These are phyloP conservation scores for Prolemur simus DNA, from an alignment of 2,113 vertebrate species.

Conservation along the genomic window DNA sequence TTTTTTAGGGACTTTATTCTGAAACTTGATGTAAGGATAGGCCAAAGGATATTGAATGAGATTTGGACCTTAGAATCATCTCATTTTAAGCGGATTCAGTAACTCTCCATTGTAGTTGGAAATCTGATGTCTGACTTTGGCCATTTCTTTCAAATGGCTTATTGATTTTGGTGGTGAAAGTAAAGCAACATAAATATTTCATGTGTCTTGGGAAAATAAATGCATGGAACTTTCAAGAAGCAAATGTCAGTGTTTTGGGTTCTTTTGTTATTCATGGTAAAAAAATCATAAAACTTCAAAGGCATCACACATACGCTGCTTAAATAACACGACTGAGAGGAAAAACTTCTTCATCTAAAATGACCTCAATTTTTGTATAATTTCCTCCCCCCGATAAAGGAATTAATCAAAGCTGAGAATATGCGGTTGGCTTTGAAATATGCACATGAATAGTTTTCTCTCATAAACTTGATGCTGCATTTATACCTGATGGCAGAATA, in stretches of 20 bases:
- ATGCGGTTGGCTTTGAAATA: neutral
- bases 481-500: neutral
- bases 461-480: neutral
- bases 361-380: neutral
- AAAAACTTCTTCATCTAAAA: neutral
- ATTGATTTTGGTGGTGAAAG: slow-evolving; percentile 63
- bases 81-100: neutral
- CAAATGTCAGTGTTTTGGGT: neutral
- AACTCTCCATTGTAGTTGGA: neutral
- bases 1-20: neutral
- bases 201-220: slow-evolving; percentile 55
- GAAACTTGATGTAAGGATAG: neutral
- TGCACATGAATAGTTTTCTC: neutral
- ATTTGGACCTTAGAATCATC: neutral
- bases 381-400: neutral
- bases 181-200: slow-evolving; percentile 60
- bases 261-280: slow-evolving; percentile 12
- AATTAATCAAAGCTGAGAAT: neutral
- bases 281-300: slow-evolving; percentile 35
- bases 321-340: neutral
- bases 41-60: neutral
- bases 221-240: neutral
- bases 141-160: slow-evolving; percentile 31
- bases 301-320: neutral
- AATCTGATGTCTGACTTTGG: neutral